These are phyloP conservation scores for Epirrhoe tristata DNA, from an alignment of 2,888 invertebrate genomes.

Conservation along the genomic window DNA sequence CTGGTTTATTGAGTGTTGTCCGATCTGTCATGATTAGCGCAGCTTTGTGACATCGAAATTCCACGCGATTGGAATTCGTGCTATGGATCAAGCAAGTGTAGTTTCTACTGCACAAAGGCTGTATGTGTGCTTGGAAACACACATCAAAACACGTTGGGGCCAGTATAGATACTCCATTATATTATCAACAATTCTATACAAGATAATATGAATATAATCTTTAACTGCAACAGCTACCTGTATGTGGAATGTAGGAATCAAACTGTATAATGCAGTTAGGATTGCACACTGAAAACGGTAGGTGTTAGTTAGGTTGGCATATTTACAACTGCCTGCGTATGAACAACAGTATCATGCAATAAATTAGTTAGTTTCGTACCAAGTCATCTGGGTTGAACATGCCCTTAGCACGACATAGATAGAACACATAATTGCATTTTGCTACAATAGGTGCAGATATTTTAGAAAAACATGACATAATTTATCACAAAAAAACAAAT, in stretches of 20 bases:
- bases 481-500: too few relatives aligned
- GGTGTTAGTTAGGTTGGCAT: conserved; percentile 59
- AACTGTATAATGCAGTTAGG: conserved; percentile 44
- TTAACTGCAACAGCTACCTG: conserved; percentile 30
- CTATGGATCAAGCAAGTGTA: neutral
- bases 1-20: conserved; percentile 26
- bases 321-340: conserved; percentile 69
- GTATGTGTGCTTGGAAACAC: too few relatives aligned
- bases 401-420: too few relatives aligned
- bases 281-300: conserved; percentile 68
- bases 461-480: too few relatives aligned
- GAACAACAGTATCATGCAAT: conserved; percentile 73
- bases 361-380: conserved; percentile 74
- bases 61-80: neutral
- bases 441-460: too few relatives aligned
- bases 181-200: conserved; percentile 74
- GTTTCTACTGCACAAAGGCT: too few relatives aligned
- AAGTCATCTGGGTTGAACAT: conserved; percentile 96
- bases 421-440: too few relatives aligned
- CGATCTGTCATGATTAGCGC: conserved; percentile 26
- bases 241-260: conserved; percentile 62
- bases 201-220: conserved; percentile 54
- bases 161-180: conserved; percentile 71
- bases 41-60: conserved; percentile 13
- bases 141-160: too few relatives aligned